Percentiles rank a stretch among this genome's conserved stretches.
Evolutionary conservation across 2,888 invertebrate species (phyloP).

Genomic region (Rhopalosiphum nymphaeae): DNA sequence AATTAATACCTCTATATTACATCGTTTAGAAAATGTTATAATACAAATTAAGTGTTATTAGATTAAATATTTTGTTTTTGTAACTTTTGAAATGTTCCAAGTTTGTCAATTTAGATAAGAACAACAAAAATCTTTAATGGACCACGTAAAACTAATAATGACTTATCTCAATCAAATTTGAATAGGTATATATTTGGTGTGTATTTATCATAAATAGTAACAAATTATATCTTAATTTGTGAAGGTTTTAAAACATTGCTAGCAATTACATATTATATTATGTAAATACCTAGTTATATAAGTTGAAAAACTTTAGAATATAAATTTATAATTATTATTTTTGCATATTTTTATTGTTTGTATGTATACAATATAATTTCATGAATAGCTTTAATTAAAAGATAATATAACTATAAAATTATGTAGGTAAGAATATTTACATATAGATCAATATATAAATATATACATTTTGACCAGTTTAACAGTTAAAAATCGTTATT

Average conservation of each 20-base stretch:
- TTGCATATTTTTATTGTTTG: background rate
- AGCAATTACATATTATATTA: background rate
- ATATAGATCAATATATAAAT: background rate
- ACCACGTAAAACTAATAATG: slow-evolving; percentile 49
- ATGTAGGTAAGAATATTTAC: background rate
- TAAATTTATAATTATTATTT: background rate
- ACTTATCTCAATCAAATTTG: slow-evolving; percentile 40
- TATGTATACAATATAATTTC: background rate
- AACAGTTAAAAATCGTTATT: background rate
- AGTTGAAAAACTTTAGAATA: background rate
- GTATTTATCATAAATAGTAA: background rate
- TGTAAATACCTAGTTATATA: background rate
- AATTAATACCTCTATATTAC: background rate
- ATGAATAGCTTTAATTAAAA: background rate
- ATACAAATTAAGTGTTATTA: slow-evolving; percentile 27
- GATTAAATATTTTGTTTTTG: slow-evolving; percentile 28
- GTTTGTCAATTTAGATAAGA: slow-evolving; percentile 55
- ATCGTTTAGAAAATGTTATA: slow-evolving; percentile 21
- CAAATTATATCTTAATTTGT: slow-evolving; percentile 22
- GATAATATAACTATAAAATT: background rate
- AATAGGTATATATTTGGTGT: background rate
- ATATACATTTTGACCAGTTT: background rate
- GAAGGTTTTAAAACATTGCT: background rate
- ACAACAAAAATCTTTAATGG: slow-evolving; percentile 29
- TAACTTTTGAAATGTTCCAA: slow-evolving; percentile 45